phyloP scores from a whole-genome alignment of 2,113 vertebrate genomes.

The Psophia crepitans region DNA sequence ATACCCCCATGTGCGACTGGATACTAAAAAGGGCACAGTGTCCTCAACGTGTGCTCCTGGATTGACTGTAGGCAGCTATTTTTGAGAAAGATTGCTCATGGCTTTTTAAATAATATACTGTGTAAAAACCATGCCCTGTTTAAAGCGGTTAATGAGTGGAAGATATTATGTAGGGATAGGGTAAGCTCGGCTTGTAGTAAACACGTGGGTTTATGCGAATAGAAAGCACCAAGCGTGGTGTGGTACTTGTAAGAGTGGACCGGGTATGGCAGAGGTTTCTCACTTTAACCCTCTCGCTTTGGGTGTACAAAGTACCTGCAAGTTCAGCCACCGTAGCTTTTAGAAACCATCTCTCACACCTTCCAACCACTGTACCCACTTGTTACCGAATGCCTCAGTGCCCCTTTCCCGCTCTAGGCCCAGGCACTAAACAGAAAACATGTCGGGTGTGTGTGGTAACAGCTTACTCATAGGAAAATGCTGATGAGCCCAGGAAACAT shows the following conservation, averaged over 20 bases:
- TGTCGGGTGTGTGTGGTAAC: neutral
- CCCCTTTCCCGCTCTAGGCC: neutral
- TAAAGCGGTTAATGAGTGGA: neutral
- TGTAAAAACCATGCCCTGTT: neutral
- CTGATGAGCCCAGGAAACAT: neutral
- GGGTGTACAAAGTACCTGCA: neutral
- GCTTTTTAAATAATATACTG: neutral
- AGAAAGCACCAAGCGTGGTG: neutral
- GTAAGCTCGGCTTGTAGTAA: neutral
- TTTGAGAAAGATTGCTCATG: neutral
- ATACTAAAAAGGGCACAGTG: neutral
- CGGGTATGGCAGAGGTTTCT: neutral
- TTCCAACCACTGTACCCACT: neutral
- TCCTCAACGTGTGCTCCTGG: neutral
- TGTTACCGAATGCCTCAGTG: neutral
- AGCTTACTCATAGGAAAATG: slow-evolving; percentile 37
- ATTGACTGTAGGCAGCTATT: neutral
- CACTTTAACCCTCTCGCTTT: neutral
- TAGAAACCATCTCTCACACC: neutral
- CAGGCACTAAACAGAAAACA: neutral
- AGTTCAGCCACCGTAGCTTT: neutral
- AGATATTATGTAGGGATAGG: neutral
- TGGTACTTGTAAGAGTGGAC: neutral
- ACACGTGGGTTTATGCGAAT: neutral
- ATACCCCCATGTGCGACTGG: neutral